A percentile compares a stretch with the other conserved stretches of the same genome.
Evolutionary conservation across 2,888 invertebrate genomes (phyloP).

Genomic region (Tuta absoluta): DNA sequence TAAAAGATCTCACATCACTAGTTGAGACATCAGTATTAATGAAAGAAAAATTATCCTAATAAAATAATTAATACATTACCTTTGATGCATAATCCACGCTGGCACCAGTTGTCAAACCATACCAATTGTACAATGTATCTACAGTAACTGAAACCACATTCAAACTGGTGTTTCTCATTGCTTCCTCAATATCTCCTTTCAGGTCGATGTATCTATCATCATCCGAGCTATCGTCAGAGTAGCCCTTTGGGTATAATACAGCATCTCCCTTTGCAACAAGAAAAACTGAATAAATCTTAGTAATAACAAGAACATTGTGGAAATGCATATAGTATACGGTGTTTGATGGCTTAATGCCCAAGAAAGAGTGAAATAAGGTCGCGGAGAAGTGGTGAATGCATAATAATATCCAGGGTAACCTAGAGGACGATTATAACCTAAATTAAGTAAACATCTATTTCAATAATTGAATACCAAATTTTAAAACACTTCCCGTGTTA

Average conservation of each 20-base stretch:
- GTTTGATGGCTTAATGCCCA: too few relatives aligned
- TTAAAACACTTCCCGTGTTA: too few relatives aligned
- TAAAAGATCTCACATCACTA: too few relatives aligned
- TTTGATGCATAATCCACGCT: conserved; percentile 70
- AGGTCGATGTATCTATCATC: conserved; percentile 69
- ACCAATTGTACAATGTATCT: conserved; percentile 63
- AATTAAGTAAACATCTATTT: too few relatives aligned
- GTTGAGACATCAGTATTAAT: too few relatives aligned
- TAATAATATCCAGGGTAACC: too few relatives aligned
- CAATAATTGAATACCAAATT: too few relatives aligned
- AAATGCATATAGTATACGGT: too few relatives aligned
- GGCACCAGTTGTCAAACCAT: conserved; percentile 57
- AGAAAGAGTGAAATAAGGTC: too few relatives aligned
- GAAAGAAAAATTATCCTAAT: too few relatives aligned
- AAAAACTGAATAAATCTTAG: neutral
- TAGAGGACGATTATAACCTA: too few relatives aligned
- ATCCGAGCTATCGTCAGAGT: conserved; percentile 48
- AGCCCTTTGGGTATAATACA: conserved; percentile 66
- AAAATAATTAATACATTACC: conserved; percentile 50
- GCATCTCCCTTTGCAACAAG: conserved; percentile 60
- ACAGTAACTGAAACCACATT: conserved; percentile 51
- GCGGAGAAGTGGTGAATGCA: too few relatives aligned
- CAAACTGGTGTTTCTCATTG: conserved; percentile 64
- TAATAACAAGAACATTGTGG: neutral
- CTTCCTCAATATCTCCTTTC: conserved; percentile 65